Conservation (phyloP, 1,140 invertebrate genomes). For the Gonatopus flavifemur region DNA sequence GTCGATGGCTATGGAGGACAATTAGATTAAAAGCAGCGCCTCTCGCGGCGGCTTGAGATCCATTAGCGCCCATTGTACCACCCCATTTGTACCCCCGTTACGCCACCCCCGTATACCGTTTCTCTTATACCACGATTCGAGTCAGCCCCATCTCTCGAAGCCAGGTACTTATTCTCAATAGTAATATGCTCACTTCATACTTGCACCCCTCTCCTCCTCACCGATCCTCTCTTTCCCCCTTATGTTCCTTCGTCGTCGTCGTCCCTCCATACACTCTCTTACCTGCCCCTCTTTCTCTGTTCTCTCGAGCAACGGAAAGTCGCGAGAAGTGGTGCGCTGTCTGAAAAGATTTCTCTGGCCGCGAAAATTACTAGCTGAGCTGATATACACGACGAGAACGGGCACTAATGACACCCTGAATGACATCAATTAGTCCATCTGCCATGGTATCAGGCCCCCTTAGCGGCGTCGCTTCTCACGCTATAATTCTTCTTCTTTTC, state of each 20-base stretch:
- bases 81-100: slow-evolving; percentile 53
- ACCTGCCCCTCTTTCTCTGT: slow-evolving; percentile 22
- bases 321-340: slow-evolving; percentile 32
- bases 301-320: slow-evolving; percentile 32
- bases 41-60: slow-evolving; percentile 59
- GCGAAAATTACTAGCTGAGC: slow-evolving; percentile 35
- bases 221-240: neutral
- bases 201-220: slow-evolving; percentile 33
- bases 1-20: slow-evolving; percentile 52
- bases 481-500: no score
- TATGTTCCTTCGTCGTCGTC: neutral
- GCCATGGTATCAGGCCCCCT: slow-evolving; percentile 18
- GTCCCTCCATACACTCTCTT: slow-evolving; percentile 6
- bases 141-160: slow-evolving; percentile 52
- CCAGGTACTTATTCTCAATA: slow-evolving; percentile 60
- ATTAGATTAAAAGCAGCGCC: slow-evolving; percentile 61
- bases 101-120: slow-evolving; percentile 31
- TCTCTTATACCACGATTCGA: slow-evolving; percentile 32
- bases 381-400: slow-evolving; percentile 34
- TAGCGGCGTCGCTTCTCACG: slow-evolving; percentile 14
- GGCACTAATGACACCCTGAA: slow-evolving; percentile 45
- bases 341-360: slow-evolving; percentile 45
- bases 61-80: slow-evolving; percentile 60
- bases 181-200: slow-evolving; percentile 61
- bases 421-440: slow-evolving; percentile 53